phyloP scores from a whole-genome alignment of 2,797 vertebrate species.

The Vireo griseus region DNA sequence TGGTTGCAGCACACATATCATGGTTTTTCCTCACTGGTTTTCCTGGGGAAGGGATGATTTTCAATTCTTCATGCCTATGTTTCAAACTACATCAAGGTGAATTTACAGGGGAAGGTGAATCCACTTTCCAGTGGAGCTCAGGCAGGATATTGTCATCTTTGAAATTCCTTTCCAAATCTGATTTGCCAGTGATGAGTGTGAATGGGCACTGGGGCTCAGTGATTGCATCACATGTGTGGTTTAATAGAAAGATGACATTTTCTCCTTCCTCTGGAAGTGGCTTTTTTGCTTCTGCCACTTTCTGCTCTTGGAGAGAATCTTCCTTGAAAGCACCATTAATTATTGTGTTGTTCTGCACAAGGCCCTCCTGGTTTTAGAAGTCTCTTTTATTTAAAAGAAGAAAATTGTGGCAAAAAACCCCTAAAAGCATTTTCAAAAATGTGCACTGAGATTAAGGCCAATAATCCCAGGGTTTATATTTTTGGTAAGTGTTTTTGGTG shows the following conservation, averaged over 20 bases:
- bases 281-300: background rate
- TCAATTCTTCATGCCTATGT: background rate
- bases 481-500: background rate
- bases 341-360: background rate
- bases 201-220: background rate
- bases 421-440: background rate
- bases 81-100: background rate
- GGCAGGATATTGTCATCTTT: background rate
- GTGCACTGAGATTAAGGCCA: background rate
- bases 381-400: background rate
- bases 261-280: background rate
- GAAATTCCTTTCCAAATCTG: background rate
- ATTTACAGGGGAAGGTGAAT: background rate
- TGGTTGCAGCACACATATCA: background rate
- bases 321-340: background rate
- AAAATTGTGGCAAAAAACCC: background rate
- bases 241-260: background rate
- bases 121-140: background rate
- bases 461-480: background rate
- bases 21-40: background rate
- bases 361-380: background rate
- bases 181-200: background rate
- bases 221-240: background rate
- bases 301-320: background rate
- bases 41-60: background rate